Conservation (phyloP, 2,797 vertebrate genomes). For the Fistularia commersonii region DNA sequence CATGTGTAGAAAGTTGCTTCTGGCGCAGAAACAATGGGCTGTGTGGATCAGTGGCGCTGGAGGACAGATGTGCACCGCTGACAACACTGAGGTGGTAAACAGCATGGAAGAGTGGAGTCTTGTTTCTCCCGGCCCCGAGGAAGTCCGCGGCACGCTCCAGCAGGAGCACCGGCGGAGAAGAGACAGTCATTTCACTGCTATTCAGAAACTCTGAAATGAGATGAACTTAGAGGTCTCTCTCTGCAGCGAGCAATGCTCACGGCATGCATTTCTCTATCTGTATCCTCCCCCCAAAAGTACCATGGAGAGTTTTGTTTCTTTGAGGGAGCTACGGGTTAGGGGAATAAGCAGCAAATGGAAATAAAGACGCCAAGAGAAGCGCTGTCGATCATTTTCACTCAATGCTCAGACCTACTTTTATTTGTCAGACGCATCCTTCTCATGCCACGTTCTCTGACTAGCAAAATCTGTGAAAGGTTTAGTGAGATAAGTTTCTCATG, state of each 20-base stretch:
- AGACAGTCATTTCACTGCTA: conserved; percentile 50
- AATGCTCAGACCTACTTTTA: conserved; percentile 52
- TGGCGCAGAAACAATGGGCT: conserved; percentile 35
- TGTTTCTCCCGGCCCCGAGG: conserved; percentile 45
- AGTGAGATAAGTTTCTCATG: conserved; percentile 65
- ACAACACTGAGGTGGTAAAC: conserved; percentile 51
- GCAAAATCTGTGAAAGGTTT: conserved; percentile 59
- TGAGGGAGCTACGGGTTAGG: conserved; percentile 51
- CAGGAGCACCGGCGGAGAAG: conserved; percentile 38
- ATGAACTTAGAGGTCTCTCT: conserved; percentile 64
- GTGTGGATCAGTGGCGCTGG: conserved; percentile 45
- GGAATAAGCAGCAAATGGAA: conserved; percentile 54
- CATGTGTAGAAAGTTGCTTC: conserved; percentile 19
- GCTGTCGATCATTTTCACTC: conserved; percentile 63
- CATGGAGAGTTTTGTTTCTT: conserved; percentile 60
- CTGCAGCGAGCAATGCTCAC: conserved; percentile 51
- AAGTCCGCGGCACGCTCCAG: conserved; percentile 50
- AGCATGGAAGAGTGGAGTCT: conserved; percentile 48
- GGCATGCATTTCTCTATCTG: conserved; percentile 50
- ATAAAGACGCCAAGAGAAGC: conserved; percentile 53
- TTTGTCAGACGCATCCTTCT: conserved; percentile 54
- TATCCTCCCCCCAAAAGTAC: conserved; percentile 57
- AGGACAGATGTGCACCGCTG: conserved; percentile 44
- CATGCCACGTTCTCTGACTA: conserved; percentile 50
- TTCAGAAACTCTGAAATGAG: conserved; percentile 68